A percentile compares a stretch with the other conserved stretches of the same genome.
Evolutionary conservation across 2,888 invertebrate species (phyloP).

Genomic region (Cephus rjabovi): DNA sequence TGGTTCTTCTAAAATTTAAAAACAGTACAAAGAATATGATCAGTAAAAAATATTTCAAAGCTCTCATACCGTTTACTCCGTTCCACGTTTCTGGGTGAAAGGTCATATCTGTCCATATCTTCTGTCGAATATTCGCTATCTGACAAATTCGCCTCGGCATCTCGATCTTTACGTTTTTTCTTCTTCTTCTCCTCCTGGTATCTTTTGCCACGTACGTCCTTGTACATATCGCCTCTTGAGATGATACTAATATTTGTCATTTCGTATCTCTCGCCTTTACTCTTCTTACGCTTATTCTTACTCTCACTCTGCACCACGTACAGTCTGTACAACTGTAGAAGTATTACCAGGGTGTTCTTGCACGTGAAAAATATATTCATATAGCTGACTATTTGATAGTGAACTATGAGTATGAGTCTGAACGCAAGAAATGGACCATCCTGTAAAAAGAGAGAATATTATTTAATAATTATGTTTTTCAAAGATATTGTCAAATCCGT

Average conservation of each 20-base stretch:
- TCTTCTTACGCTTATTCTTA: constrained; percentile 62
- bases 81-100: constrained; percentile 37
- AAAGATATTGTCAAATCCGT: not conserved
- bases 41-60: not conserved
- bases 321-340: constrained; percentile 86
- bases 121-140: constrained; percentile 54
- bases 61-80: constrained; percentile 19
- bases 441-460: constrained; percentile 61
- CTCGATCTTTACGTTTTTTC: constrained; percentile 36
- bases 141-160: constrained; percentile 42
- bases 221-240: constrained; percentile 47
- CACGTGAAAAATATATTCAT: constrained; percentile 98
- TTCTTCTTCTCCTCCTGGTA: constrained; percentile 33
- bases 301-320: constrained; percentile 84
- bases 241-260: constrained; percentile 56
- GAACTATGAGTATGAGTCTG: constrained; percentile 85
- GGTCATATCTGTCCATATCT: constrained; percentile 49
- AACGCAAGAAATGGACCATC: constrained; percentile 92
- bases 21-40: not conserved
- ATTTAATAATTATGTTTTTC: constrained; percentile 7
- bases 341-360: constrained; percentile 89
- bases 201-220: constrained; percentile 29
- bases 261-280: constrained; percentile 46
- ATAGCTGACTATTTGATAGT: constrained; percentile 90
- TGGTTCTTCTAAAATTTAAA: constrained; percentile 57